Percentiles rank a stretch among this genome's conserved stretches.
Conservation (phyloP, 1,140 invertebrate species). For the Spodoptera litura region DNA sequence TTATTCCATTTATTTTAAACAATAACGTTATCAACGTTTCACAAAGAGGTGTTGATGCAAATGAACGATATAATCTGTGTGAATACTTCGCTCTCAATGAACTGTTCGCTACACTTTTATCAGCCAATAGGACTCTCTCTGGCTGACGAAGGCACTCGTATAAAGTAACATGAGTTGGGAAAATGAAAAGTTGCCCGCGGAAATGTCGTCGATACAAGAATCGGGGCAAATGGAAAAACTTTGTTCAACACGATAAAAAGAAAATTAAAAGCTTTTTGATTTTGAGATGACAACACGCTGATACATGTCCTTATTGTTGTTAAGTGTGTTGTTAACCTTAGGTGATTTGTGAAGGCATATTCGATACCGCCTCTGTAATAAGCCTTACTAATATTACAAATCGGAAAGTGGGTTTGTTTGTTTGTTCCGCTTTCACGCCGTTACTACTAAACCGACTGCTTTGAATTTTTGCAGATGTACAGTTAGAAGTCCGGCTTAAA, state of each 20-base stretch:
- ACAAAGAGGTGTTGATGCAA: conserved; percentile 53
- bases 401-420: too few species aligned
- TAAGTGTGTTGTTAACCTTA: neutral
- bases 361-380: neutral
- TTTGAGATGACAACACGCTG: conserved; percentile 45
- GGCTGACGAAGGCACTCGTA: conserved; percentile 55
- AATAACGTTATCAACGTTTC: conserved; percentile 49
- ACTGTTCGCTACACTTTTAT: conserved; percentile 67
- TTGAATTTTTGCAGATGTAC: too few species aligned
- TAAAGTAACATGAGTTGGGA: conserved; percentile 61
- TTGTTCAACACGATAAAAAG: conserved; percentile 58
- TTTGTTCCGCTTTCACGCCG: too few species aligned
- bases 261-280: conserved; percentile 60
- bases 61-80: conserved; percentile 52
- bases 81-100: conserved; percentile 38
- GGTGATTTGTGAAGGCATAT: conserved; percentile 17
- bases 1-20: conserved; percentile 39
- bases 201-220: conserved; percentile 65
- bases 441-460: too few species aligned
- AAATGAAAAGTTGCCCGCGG: conserved; percentile 69
- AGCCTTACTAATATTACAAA: too few species aligned
- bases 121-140: conserved; percentile 61
- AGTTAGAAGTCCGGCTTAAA: too few species aligned
- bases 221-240: conserved; percentile 65
- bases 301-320: conserved; percentile 23